Percentiles rank a stretch among this genome's conserved stretches.
phyloP scores from a whole-genome alignment of 2,113 vertebrate species.

The Paraplagusia blochii region DNA sequence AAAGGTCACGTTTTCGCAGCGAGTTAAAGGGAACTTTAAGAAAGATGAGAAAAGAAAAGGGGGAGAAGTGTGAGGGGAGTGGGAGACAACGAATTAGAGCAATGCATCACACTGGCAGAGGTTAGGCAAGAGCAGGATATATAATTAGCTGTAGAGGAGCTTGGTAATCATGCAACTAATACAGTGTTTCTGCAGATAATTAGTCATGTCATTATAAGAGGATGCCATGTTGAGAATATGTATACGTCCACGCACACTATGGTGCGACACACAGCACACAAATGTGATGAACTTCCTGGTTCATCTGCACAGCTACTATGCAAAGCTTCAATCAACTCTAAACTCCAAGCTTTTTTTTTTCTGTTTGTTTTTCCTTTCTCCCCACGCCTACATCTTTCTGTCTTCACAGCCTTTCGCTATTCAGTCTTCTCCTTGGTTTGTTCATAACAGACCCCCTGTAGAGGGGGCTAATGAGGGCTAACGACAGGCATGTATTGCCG shows the following conservation, averaged over 20 bases:
- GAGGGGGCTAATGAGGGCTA: slow-evolving; percentile 66
- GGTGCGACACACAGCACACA: not conserved
- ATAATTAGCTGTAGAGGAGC: slow-evolving; percentile 75
- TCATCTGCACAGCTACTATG: slow-evolving; percentile 12
- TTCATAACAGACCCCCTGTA: slow-evolving; percentile 43
- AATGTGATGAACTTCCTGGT: not conserved
- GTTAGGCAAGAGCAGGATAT: slow-evolving; percentile 67
- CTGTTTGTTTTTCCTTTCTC: slow-evolving; percentile 5
- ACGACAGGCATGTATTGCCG: slow-evolving; percentile 47
- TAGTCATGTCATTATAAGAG: slow-evolving; percentile 60
- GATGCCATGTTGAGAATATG: slow-evolving; percentile 19
- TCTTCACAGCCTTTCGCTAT: slow-evolving; percentile 18
- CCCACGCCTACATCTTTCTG: slow-evolving; percentile 9
- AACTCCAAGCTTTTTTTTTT: slow-evolving; percentile 8
- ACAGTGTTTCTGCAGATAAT: slow-evolving; percentile 71
- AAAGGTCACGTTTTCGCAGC: slow-evolving; percentile 47
- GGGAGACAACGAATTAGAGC: slow-evolving; percentile 45
- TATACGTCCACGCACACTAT: not conserved
- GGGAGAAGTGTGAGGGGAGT: slow-evolving; percentile 12
- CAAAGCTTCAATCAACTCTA: slow-evolving; percentile 9
- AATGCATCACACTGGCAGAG: slow-evolving; percentile 73
- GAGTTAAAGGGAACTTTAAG: slow-evolving; percentile 51
- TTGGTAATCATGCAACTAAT: slow-evolving; percentile 75
- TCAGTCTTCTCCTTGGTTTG: slow-evolving; percentile 20
- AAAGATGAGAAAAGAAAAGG: slow-evolving; percentile 24